Percentiles rank a stretch among this genome's conserved stretches.
phyloP scores from a whole-genome alignment of 2,113 vertebrate species.

The Lota lota region DNA sequence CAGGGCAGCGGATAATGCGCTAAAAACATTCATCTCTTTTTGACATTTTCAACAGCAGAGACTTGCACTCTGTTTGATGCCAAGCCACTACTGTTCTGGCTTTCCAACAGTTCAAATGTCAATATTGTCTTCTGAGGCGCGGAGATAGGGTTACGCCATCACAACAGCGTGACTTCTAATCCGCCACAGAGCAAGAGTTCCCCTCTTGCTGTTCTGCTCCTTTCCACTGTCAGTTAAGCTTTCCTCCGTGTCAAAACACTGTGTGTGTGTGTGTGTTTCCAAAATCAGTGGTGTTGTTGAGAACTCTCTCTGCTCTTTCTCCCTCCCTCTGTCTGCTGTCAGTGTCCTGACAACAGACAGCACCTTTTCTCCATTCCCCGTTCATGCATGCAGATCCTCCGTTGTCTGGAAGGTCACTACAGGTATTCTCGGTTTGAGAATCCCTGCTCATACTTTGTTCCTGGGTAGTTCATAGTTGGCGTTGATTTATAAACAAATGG shows the following conservation, averaged over 20 bases:
- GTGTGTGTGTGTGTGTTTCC: constrained; percentile 4
- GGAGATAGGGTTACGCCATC: constrained; percentile 12
- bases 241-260: constrained; percentile 1
- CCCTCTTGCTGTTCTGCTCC: background rate
- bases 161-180: constrained; percentile 14
- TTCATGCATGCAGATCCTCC: background rate
- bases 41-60: constrained; percentile 14
- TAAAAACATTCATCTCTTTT: constrained; percentile 10
- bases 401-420: background rate
- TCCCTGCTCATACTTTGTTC: background rate
- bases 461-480: constrained; percentile 4
- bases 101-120: constrained; percentile 35
- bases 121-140: constrained; percentile 14
- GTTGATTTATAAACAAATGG: constrained; percentile 1
- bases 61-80: constrained; percentile 6
- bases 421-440: background rate
- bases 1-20: constrained; percentile 14
- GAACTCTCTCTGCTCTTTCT: too few species aligned
- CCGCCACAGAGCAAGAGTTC: background rate
- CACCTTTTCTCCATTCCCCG: background rate
- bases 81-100: constrained; percentile 27
- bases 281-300: background rate
- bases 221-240: background rate
- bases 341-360: constrained; percentile 2
- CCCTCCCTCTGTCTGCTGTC: constrained; percentile 11